Evolutionary conservation across 1,140 invertebrate genomes (phyloP).

Genomic region (Reticulitermes speratus): DNA sequence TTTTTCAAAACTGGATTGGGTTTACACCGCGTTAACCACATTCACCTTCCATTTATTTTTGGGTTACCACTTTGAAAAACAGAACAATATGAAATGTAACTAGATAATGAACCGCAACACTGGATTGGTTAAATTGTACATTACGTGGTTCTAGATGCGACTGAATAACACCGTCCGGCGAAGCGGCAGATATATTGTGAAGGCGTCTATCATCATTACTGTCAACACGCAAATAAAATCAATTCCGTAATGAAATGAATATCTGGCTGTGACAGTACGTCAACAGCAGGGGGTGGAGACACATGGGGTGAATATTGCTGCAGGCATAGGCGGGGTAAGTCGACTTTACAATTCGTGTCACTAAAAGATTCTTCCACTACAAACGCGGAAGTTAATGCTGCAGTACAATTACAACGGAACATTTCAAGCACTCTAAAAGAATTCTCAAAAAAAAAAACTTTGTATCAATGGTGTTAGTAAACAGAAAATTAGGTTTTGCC

Average conservation of each 20-base stretch:
- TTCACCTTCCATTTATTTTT: not conserved
- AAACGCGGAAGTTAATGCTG: too few species aligned
- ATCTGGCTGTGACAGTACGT: not conserved
- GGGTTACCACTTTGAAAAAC: not conserved
- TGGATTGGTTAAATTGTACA: not conserved
- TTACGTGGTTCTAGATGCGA: not conserved
- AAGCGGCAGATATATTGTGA: not conserved
- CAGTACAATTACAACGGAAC: too few species aligned
- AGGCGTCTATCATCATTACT: slow-evolving; percentile 2
- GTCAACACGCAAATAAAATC: slow-evolving; percentile 13
- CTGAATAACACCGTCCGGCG: not conserved
- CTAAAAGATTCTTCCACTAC: not conserved
- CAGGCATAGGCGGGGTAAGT: not conserved
- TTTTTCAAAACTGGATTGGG: not conserved
- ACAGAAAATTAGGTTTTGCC: too few species aligned
- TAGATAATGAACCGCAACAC: not conserved
- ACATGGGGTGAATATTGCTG: not conserved
- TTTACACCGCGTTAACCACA: not conserved
- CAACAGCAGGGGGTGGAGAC: not conserved
- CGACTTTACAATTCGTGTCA: not conserved
- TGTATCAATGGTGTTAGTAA: too few species aligned
- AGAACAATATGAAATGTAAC: not conserved
- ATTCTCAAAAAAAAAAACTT: too few species aligned
- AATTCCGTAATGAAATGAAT: slow-evolving; percentile 4
- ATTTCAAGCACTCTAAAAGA: too few species aligned